These are phyloP conservation scores for Hirtodrosophila alboralis DNA, from an alignment of 2,888 invertebrate species.

Conservation along the genomic window DNA sequence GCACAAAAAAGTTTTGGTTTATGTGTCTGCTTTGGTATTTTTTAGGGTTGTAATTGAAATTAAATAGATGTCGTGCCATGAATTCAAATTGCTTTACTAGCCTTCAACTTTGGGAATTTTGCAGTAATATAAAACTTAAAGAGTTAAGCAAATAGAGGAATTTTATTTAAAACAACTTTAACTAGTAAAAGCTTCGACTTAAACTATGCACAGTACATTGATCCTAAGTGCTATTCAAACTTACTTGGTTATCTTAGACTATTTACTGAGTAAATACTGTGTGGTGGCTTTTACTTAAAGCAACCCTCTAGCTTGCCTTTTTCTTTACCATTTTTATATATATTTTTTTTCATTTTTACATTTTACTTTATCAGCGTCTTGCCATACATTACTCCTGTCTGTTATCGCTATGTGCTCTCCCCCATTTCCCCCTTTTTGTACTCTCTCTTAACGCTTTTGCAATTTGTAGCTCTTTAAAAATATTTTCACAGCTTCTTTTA, in stretches of 20 bases:
- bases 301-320: constrained; percentile 6
- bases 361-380: constrained; percentile 50
- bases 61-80: constrained; percentile 80
- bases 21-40: constrained; percentile 76
- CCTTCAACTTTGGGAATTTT: constrained; percentile 32
- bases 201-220: constrained; percentile 37
- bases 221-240: constrained; percentile 2
- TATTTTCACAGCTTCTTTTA: constrained; percentile 49
- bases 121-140: constrained; percentile 51
- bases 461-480: constrained; percentile 50
- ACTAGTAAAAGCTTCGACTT: constrained; percentile 17
- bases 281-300: constrained; percentile 14
- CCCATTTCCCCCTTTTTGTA: background rate
- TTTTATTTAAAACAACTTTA: background rate
- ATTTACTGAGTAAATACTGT: constrained; percentile 3
- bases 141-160: constrained; percentile 36
- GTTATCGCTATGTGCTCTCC: constrained; percentile 28
- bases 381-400: constrained; percentile 44
- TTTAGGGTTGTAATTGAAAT: constrained; percentile 77
- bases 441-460: constrained; percentile 20
- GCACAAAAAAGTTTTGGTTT: constrained; percentile 67
- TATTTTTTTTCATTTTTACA: constrained; percentile 35
- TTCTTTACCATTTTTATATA: constrained; percentile 21
- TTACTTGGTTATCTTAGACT: background rate
- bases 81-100: constrained; percentile 63